Evolutionary conservation across 1,140 invertebrate species (phyloP).

Genomic region (Nasonia giraulti): DNA sequence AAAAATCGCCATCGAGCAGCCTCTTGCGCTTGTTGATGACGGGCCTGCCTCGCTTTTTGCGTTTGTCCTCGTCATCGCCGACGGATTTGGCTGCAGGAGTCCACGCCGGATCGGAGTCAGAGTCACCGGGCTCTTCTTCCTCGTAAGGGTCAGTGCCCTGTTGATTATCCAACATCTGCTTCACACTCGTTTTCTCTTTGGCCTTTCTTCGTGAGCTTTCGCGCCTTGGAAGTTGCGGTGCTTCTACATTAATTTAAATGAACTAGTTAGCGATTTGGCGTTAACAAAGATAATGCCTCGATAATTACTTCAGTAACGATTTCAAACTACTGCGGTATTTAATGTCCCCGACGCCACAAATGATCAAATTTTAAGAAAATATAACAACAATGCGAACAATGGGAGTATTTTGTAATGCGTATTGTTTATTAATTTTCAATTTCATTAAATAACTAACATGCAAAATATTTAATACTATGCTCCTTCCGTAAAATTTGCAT

Average conservation of each 20-base stretch:
- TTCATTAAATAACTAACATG: background rate
- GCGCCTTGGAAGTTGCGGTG: conserved; percentile 75
- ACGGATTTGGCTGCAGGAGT: conserved; percentile 77
- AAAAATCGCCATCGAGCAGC: background rate
- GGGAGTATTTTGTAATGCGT: background rate
- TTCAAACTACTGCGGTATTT: too few relatives aligned
- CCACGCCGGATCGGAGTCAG: conserved; percentile 84
- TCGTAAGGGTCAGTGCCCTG: conserved; percentile 69
- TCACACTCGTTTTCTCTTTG: conserved; percentile 77
- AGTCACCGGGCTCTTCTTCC: conserved; percentile 76
- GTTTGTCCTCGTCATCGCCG: conserved; percentile 68
- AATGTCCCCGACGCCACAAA: too few relatives aligned
- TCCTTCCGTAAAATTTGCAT: too few relatives aligned
- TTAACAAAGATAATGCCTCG: background rate
- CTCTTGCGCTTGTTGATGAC: conserved; percentile 63
- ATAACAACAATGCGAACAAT: too few relatives aligned
- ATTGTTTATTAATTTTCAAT: background rate
- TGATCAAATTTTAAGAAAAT: too few relatives aligned
- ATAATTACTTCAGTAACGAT: too few relatives aligned
- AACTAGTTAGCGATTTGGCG: background rate
- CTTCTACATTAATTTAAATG: conserved; percentile 29
- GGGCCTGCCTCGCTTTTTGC: conserved; percentile 67
- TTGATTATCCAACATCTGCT: conserved; percentile 68
- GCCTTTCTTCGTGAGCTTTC: conserved; percentile 80
- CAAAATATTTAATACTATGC: background rate